Conservation (phyloP, 1,140 invertebrate species). For the Drosophila pandora region DNA sequence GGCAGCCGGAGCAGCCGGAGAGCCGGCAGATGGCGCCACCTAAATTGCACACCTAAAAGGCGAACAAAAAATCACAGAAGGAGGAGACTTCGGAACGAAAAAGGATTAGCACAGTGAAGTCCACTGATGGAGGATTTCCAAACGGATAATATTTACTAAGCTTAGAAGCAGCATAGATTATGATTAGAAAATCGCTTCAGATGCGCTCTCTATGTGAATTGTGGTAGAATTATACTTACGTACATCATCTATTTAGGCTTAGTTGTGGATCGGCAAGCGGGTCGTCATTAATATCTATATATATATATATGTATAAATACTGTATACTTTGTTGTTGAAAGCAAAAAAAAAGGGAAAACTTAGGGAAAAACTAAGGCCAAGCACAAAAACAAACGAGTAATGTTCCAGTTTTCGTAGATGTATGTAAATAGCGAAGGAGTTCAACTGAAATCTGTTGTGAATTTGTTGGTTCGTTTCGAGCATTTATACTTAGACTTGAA, state of each 20-base stretch:
- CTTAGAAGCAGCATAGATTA: slow-evolving; percentile 44
- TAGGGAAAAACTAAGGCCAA: slow-evolving; percentile 37
- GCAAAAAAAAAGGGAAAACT: slow-evolving; percentile 17
- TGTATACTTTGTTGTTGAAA: slow-evolving; percentile 60
- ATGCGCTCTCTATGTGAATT: slow-evolving; percentile 58
- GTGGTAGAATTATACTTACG: slow-evolving; percentile 36
- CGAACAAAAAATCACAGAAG: slow-evolving; percentile 11
- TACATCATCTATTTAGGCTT: slow-evolving; percentile 36
- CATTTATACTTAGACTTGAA: slow-evolving; percentile 44
- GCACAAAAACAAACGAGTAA: slow-evolving; percentile 43
- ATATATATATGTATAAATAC: slow-evolving; percentile 40
- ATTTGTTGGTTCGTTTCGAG: slow-evolving; percentile 48
- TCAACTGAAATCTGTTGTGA: slow-evolving; percentile 38
- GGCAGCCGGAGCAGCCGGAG: slow-evolving; percentile 7
- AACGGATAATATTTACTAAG: slow-evolving; percentile 31
- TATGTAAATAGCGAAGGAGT: slow-evolving; percentile 42
- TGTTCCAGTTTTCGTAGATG: slow-evolving; percentile 38
- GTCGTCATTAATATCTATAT: slow-evolving; percentile 29
- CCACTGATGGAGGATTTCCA: slow-evolving; percentile 21
- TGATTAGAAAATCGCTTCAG: slow-evolving; percentile 40
- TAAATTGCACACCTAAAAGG: slow-evolving; percentile 26
- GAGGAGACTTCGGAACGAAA: slow-evolving; percentile 21
- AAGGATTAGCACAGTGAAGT: slow-evolving; percentile 24
- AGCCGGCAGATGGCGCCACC: slow-evolving; percentile 33
- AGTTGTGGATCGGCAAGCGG: slow-evolving; percentile 4